A percentile compares a stretch with the other conserved stretches of the same genome.
These are phyloP conservation scores for Hirudinaria manillensis DNA, from an alignment of 2,888 invertebrate species.

Conservation along the genomic window DNA sequence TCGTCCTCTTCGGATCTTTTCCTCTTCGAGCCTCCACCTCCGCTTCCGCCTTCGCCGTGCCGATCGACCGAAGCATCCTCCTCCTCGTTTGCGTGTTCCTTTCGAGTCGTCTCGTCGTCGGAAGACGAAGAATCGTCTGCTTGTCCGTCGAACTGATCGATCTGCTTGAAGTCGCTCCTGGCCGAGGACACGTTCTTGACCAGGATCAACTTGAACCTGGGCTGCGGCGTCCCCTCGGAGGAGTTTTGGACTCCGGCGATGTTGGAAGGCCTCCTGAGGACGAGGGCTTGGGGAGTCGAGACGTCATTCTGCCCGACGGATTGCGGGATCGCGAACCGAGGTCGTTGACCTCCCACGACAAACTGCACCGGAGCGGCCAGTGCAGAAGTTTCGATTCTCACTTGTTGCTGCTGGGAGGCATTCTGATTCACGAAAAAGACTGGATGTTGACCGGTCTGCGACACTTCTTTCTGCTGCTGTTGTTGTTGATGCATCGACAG, in stretches of 20 bases:
- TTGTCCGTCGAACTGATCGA: slow-evolving; percentile 2
- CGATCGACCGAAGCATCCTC: background rate
- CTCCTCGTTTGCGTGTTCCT: background rate
- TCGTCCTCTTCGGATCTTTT: background rate
- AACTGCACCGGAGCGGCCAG: background rate
- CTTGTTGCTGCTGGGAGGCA: background rate
- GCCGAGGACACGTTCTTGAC: background rate
- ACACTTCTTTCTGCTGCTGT: slow-evolving; percentile 18
- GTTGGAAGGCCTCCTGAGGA: background rate
- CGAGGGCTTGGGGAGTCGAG: background rate
- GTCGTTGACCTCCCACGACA: slow-evolving; percentile 14
- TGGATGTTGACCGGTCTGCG: slow-evolving; percentile 12
- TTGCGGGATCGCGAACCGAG: background rate
- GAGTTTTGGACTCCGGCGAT: no score
- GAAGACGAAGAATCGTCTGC: background rate
- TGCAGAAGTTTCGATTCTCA: background rate
- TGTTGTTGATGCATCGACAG: slow-evolving; percentile 21
- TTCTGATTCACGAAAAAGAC: slow-evolving; percentile 10
- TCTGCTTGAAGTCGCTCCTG: background rate
- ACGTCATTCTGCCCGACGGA: background rate
- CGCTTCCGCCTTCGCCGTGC: background rate
- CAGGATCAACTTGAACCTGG: background rate
- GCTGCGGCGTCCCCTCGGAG: background rate
- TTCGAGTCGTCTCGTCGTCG: background rate
- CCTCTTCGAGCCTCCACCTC: background rate